These are phyloP conservation scores for Macropis europaea DNA, from an alignment of 2,888 invertebrate genomes.

Conservation along the genomic window DNA sequence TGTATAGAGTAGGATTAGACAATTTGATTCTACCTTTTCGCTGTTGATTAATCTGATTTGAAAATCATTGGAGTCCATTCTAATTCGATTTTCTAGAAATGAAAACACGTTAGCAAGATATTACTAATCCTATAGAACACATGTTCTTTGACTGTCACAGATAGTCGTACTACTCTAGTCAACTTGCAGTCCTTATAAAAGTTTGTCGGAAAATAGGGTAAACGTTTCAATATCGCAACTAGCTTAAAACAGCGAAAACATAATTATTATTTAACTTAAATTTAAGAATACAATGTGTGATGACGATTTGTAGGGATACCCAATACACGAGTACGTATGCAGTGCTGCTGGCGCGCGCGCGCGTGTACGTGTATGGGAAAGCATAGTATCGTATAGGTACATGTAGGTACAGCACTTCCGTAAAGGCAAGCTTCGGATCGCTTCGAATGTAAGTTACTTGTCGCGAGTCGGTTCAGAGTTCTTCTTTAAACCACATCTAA, in stretches of 20 bases:
- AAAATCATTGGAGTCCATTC: conserved; percentile 65
- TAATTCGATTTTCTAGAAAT: conserved; percentile 9
- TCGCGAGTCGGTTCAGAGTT: conserved; percentile 23
- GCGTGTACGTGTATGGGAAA: too few species aligned
- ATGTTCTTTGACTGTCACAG: conserved; percentile 34
- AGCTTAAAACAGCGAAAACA: not conserved
- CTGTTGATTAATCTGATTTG: conserved; percentile 67
- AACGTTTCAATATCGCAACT: not conserved
- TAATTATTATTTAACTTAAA: not conserved
- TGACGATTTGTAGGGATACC: not conserved
- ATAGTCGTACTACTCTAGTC: conserved; percentile 40
- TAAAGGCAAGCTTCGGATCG: conserved; percentile 55
- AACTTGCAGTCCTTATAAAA: not conserved
- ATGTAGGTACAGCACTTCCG: conserved; percentile 57
- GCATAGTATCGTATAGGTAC: too few species aligned
- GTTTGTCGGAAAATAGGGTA: not conserved
- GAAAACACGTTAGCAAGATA: conserved; percentile 2
- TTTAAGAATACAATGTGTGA: not conserved
- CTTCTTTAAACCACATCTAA: conserved; percentile 17
- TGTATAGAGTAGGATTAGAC: not conserved
- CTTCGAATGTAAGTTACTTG: conserved; percentile 49
- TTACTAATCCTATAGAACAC: conserved; percentile 51
- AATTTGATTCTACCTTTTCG: conserved; percentile 68
- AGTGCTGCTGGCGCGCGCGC: too few species aligned
- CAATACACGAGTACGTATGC: too few species aligned